phyloP scores from a whole-genome alignment of 64 coral and sea anemone genomes.

The Dendronephthya gigantea region DNA sequence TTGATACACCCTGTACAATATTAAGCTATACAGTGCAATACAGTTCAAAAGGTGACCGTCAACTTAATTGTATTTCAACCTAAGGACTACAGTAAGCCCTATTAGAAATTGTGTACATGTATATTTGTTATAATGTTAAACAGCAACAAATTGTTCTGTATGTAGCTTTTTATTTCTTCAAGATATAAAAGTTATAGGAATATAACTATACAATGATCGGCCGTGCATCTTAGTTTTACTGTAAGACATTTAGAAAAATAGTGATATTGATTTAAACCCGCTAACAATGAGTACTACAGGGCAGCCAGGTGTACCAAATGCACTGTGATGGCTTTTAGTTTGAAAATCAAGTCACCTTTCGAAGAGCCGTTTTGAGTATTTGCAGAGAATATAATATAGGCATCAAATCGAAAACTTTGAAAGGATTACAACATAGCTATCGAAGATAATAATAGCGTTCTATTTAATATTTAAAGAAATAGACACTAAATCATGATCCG shows the following conservation, averaged over 20 bases:
- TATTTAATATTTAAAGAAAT: too few species aligned
- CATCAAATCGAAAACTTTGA: background rate
- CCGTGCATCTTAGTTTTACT: background rate
- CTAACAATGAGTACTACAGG: background rate
- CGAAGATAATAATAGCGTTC: too few species aligned
- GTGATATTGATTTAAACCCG: background rate
- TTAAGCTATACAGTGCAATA: too few species aligned
- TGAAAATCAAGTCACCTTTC: background rate
- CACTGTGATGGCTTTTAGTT: background rate
- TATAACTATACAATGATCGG: background rate
- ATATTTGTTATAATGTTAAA: background rate
- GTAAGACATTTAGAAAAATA: background rate
- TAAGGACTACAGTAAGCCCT: background rate
- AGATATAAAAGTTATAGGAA: background rate
- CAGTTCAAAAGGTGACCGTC: background rate
- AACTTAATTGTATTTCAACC: background rate
- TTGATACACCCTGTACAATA: background rate
- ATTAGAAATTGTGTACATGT: background rate
- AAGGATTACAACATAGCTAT: background rate
- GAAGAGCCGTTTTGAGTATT: background rate
- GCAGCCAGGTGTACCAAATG: background rate
- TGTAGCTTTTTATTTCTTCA: background rate
- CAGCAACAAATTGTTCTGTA: constrained; percentile 1
- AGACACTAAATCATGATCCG: too few species aligned
- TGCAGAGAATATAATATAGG: background rate